Conservation (phyloP, 2,888 invertebrate species). For the Agrochola lychnidis region DNA sequence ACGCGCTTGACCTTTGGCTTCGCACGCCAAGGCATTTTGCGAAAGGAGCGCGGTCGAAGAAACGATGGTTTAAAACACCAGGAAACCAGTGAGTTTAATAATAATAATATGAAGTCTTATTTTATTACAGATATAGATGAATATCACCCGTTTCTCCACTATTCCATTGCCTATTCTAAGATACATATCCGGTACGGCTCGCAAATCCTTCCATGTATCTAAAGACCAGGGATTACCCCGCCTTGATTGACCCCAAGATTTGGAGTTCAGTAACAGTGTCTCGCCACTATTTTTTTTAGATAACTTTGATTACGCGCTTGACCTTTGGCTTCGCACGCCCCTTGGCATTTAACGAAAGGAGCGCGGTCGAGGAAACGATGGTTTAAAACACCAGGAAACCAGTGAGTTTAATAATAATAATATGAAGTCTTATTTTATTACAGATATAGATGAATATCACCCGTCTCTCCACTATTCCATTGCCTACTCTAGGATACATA, state of each 20-base stretch:
- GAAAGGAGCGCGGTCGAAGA: neutral
- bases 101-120: too few relatives aligned
- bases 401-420: neutral
- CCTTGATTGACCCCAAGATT: slow-evolving; percentile 6
- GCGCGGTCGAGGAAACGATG: neutral
- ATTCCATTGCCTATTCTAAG: too few relatives aligned
- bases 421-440: too few relatives aligned
- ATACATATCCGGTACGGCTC: too few relatives aligned
- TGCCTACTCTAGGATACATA: too few relatives aligned
- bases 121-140: too few relatives aligned
- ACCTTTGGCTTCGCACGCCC: neutral
- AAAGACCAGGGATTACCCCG: slow-evolving; percentile 31
- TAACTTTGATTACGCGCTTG: neutral
- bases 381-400: neutral
- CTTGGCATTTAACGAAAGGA: neutral
- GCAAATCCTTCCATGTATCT: too few relatives aligned
- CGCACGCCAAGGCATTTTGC: neutral
- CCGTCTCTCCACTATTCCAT: too few relatives aligned
- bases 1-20: slow-evolving; percentile 9
- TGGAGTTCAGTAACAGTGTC: slow-evolving; percentile 10
- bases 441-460: too few relatives aligned
- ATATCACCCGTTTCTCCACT: too few relatives aligned
- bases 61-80: neutral
- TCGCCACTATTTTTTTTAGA: neutral
- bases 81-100: neutral